Evolutionary conservation across 2,797 vertebrate species (phyloP).

Genomic region (Cyprinella venusta): DNA sequence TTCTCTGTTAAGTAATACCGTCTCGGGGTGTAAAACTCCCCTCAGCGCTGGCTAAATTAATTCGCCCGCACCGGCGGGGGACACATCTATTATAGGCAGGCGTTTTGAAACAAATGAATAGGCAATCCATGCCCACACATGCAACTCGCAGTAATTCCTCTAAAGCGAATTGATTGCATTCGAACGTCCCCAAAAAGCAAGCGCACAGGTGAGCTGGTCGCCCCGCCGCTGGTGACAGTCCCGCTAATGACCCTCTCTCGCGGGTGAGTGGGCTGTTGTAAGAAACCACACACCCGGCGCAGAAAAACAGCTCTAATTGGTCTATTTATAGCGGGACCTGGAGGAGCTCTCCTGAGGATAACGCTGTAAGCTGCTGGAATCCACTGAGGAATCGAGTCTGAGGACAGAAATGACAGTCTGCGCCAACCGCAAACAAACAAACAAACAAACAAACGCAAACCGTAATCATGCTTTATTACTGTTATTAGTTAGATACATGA

Average conservation of each 20-base stretch:
- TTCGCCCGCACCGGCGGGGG: slow-evolving; percentile 24
- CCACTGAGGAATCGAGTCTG: slow-evolving; percentile 43
- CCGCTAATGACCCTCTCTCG: slow-evolving; percentile 53
- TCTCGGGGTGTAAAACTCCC: slow-evolving; percentile 42
- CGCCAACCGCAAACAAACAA: slow-evolving; percentile 14
- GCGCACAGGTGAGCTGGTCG: slow-evolving; percentile 46
- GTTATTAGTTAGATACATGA: not conserved
- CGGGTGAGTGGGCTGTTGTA: slow-evolving; percentile 51
- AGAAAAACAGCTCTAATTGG: slow-evolving; percentile 59
- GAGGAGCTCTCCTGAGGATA: slow-evolving; percentile 54
- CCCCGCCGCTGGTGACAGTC: slow-evolving; percentile 50
- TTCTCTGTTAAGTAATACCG: slow-evolving; percentile 46
- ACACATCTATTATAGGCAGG: slow-evolving; percentile 37
- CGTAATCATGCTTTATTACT: slow-evolving; percentile 6
- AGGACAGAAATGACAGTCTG: slow-evolving; percentile 37
- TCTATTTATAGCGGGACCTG: slow-evolving; percentile 56
- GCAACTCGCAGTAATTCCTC: slow-evolving; percentile 19
- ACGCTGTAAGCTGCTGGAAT: slow-evolving; percentile 43
- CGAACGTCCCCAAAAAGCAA: slow-evolving; percentile 8
- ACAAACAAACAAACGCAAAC: slow-evolving; percentile 18
- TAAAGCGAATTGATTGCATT: slow-evolving; percentile 32
- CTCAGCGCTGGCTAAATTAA: slow-evolving; percentile 43
- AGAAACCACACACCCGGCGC: slow-evolving; percentile 29
- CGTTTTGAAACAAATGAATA: slow-evolving; percentile 44
- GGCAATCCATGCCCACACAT: slow-evolving; percentile 22